Evolutionary conservation across 2,113 vertebrate genomes (phyloP), one percentile per base, ranked within the genome.

Genomic region (Ranitomeya variabilis): DNA sequence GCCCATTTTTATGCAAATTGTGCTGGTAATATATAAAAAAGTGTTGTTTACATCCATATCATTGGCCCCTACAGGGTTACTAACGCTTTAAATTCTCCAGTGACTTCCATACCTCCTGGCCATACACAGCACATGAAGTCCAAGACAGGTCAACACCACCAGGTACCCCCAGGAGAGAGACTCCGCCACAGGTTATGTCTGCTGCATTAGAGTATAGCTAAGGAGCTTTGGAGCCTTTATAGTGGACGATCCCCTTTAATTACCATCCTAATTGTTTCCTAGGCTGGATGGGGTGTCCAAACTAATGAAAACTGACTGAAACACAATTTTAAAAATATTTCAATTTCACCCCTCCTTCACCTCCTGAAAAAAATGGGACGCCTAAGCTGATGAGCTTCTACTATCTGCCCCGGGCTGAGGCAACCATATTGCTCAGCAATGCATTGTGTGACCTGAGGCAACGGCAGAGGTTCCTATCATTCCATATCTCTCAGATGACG

Each of bases 341-440:
- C 18, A 51, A 4, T 51, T 0, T 37, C 18, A 14, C 73, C 45
- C 23, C 26, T 37, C 57, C 55, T 2, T 23, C n/a, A 81, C 23
- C 73, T 12, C 7, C 7, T 76, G 16, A 18, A 62, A 16, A 62
- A 81, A 45, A 45, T 4, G 37, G 79, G 7, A 60, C 23, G 37
- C 31, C 18, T 31, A 18, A 11, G 15, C 15, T 80, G 7, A 80
- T 57, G 10, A 52, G 74, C 21, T 66, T 37, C 12, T 66, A 11
- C 60, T 31, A 26, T 74, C 51, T 85, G 84, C 73, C 45, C 73
- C 16, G 18, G 16, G 31, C 12, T 19, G n/a, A 52, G 12, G 26
- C 73, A 64, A 81, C 54, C 21, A 45, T 66, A 69, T 87, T 80
- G 86, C 86, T 88, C 66, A 82, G 80, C 86, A 21, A 88, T 88